Evolutionary conservation across 1,140 invertebrate genomes (phyloP), one percentile per base, ranked within the genome.

Genomic region (Aphelenchoides avenae): DNA sequence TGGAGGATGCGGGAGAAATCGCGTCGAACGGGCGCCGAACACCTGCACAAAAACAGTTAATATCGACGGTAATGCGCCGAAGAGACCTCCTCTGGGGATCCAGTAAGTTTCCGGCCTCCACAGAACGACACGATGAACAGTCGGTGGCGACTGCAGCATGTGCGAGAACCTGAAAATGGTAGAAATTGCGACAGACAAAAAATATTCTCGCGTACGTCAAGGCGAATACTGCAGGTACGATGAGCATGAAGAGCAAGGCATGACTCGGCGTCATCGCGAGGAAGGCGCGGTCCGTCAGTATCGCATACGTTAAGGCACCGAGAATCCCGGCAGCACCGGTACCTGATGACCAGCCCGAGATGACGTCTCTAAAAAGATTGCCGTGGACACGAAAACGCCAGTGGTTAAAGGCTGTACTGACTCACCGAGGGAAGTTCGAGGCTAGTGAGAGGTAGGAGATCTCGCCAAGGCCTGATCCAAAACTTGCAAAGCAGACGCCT

Each of bases 241-340:
- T 51, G 18, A 68, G 61, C 65, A 68, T 70, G 33, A 70, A 43
- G 3, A 71, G 39, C 15, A 71, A 41, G 6, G 69, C 55, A 22
- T 29, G 36, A 52, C 55, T 48, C 11, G 69, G 61, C 6, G 59
- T 20, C 11, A 68, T 15, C 15, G 26, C 50, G 27, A 48, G 34
- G 9, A 67, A 46, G 20, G 69, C 40, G 11, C 53, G 64, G 29
- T 75, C 72, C 5, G 72, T 75, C 1, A 75, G 46, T 7, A 61
- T 54, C 7, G 70, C 72, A 37, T 76, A 75, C 24, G 70, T 63
- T 15, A 75, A 53, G 1, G 74, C 57, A 2, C 72, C 72, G 13
- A 77, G 34, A 6, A 75, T 50, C 13, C 72, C 72, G 1, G 72
- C 72, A 9, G 62, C 75, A 2, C 72, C 72, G 5, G 74, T 77